Conservation (phyloP, 2,113 vertebrate genomes). For the Coptodon bakossiorum region DNA sequence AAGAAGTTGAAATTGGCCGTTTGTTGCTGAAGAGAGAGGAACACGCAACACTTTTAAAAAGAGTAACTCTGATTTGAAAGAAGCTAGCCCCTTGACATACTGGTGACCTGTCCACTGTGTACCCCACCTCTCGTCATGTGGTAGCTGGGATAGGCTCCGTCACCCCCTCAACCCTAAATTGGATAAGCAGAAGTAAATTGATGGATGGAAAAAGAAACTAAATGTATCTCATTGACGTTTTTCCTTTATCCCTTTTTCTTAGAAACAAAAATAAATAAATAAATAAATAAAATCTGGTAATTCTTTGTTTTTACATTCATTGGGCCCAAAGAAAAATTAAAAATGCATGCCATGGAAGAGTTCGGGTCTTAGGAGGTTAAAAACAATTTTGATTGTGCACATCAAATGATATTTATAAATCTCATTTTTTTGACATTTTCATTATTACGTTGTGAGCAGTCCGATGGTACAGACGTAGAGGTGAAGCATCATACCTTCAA, state of each 20-base stretch:
- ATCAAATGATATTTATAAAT: neutral
- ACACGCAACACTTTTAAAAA: neutral
- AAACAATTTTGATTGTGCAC: neutral
- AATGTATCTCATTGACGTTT: neutral
- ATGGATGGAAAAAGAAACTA: neutral
- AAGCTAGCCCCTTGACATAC: neutral
- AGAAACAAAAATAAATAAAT: neutral
- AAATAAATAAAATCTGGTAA: neutral
- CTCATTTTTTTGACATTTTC: accelerated
- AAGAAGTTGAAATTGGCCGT: neutral
- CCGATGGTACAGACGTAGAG: neutral
- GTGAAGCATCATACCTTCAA: neutral
- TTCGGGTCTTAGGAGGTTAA: neutral
- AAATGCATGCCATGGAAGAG: neutral
- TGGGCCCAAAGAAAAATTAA: neutral
- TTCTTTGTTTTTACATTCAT: neutral
- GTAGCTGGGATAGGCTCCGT: neutral
- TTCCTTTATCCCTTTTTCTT: neutral
- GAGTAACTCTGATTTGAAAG: neutral
- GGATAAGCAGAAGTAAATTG: neutral
- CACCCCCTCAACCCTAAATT: neutral
- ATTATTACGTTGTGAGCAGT: neutral
- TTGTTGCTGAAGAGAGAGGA: neutral
- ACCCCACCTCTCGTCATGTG: neutral
- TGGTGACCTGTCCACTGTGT: neutral